Percentiles rank a stretch among this genome's conserved stretches.
Evolutionary conservation across 2,797 vertebrate genomes (phyloP).

Genomic region (Syndactyla subalaris): DNA sequence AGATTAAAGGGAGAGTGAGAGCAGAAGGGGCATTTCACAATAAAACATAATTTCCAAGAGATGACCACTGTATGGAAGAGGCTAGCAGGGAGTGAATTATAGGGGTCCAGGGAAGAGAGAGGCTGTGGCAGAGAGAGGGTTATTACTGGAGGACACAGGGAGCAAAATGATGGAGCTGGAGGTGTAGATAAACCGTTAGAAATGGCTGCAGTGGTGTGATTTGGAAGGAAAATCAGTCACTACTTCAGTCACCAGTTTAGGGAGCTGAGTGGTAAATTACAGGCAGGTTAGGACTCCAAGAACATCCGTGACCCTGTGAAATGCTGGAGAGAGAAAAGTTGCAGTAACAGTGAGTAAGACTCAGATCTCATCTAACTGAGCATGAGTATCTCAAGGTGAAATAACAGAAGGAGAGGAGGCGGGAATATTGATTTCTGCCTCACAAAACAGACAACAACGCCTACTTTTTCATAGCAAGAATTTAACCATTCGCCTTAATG

Average conservation of each 20-base stretch:
- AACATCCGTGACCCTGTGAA: constrained; percentile 43
- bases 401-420: constrained; percentile 58
- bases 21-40: not conserved
- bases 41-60: not conserved
- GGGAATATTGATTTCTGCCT: constrained; percentile 70
- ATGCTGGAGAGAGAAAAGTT: constrained; percentile 26
- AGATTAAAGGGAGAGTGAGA: not conserved
- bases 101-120: constrained; percentile 21
- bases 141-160: constrained; percentile 25
- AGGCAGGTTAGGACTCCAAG: not conserved
- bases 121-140: not conserved
- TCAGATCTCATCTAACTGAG: constrained; percentile 54
- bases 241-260: constrained; percentile 22
- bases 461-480: constrained; percentile 58
- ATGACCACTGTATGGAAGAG: not conserved
- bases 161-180: constrained; percentile 27
- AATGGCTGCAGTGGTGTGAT: constrained; percentile 14
- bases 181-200: constrained; percentile 28
- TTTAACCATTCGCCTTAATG: constrained; percentile 52
- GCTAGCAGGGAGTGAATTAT: constrained; percentile 31
- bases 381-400: constrained; percentile 62
- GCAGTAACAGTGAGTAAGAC: constrained; percentile 44
- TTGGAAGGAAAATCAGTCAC: constrained; percentile 43
- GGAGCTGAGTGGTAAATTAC: constrained; percentile 41
- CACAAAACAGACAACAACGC: constrained; percentile 67